Evolutionary conservation across 1,140 invertebrate species (phyloP).

Genomic region (Camponotus vicinus): DNA sequence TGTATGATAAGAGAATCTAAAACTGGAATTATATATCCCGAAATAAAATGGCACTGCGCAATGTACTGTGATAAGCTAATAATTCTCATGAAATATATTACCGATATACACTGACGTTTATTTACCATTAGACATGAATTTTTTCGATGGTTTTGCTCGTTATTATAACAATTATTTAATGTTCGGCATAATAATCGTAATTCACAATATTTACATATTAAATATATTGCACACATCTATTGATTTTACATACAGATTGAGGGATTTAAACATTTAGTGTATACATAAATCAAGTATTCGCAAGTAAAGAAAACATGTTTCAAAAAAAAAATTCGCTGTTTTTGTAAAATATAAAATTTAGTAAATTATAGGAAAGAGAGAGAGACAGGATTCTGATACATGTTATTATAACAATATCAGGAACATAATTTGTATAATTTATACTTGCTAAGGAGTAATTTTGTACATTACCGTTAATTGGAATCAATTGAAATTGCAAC

Average conservation of each 20-base stretch:
- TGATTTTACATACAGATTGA: conserved; percentile 24
- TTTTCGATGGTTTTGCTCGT: conserved; percentile 36
- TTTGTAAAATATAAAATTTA: conserved; percentile 2
- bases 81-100: conserved; percentile 50
- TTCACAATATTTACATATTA: background rate
- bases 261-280: conserved; percentile 18
- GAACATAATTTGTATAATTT: conserved; percentile 22
- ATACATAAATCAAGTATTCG: conserved; percentile 9
- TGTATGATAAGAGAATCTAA: conserved; percentile 6
- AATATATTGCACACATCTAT: conserved; percentile 10
- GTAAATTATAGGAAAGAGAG: conserved; percentile 12
- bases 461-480: conserved; percentile 24
- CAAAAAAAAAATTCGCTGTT: background rate
- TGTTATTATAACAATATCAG: conserved; percentile 5
- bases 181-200: conserved; percentile 4
- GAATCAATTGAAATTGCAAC: conserved; percentile 8
- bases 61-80: conserved; percentile 45
- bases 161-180: conserved; percentile 39
- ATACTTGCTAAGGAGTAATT: conserved; percentile 31
- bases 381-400: conserved; percentile 15
- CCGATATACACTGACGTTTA: background rate
- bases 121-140: background rate
- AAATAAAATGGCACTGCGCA: conserved; percentile 37
- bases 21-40: conserved; percentile 7
- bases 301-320: background rate